Conservation (phyloP, 2,113 vertebrate genomes). For the Passer montanus region DNA sequence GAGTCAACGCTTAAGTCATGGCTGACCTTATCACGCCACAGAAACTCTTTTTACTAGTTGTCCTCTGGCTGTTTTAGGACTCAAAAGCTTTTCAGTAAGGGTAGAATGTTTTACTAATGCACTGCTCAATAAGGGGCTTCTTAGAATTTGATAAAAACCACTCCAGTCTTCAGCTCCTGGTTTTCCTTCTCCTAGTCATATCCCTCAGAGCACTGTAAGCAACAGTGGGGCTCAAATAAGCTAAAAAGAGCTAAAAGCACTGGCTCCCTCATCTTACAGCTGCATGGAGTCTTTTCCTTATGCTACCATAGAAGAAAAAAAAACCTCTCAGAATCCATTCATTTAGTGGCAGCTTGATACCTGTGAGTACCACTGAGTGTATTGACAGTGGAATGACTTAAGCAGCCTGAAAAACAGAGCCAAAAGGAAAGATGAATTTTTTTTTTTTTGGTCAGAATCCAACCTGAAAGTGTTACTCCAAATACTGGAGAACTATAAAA, state of each 20-base stretch:
- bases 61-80: neutral
- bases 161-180: neutral
- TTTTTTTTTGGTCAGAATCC: neutral
- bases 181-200: neutral
- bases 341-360: neutral
- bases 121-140: neutral
- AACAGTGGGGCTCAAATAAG: neutral
- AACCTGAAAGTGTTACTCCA: neutral
- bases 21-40: neutral
- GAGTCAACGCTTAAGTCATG: neutral
- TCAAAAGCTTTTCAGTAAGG: neutral
- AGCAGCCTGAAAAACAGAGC: neutral
- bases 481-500: neutral
- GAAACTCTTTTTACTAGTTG: neutral
- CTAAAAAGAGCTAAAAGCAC: neutral
- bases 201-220: neutral
- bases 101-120: neutral
- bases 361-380: neutral
- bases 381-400: neutral
- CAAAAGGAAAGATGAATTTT: neutral
- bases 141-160: neutral
- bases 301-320: fast-evolving
- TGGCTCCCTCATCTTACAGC: neutral
- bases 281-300: neutral
- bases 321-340: neutral